These are phyloP conservation scores for Eulemur rubriventer DNA, from an alignment of 2,797 vertebrate genomes.

Conservation along the genomic window DNA sequence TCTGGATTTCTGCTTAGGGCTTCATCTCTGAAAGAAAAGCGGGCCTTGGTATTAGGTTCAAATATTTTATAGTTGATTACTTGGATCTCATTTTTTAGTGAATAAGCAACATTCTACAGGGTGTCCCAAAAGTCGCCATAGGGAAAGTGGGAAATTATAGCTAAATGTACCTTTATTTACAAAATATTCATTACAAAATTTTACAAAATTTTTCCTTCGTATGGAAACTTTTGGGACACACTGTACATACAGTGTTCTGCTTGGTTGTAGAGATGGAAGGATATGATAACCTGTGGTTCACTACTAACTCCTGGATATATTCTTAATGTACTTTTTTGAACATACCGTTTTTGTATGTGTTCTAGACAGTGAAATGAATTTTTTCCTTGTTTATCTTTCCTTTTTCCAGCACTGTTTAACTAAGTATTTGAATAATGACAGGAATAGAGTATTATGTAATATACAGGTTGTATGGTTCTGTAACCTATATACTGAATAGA, in stretches of 20 bases:
- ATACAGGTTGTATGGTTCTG: conserved; percentile 31
- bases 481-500: conserved; percentile 84
- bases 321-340: not conserved
- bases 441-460: not conserved
- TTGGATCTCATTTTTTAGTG: conserved; percentile 50
- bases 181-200: too few relatives aligned
- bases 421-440: conserved; percentile 58
- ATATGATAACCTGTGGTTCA: not conserved
- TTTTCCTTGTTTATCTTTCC: not conserved
- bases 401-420: conserved; percentile 31
- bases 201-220: too few relatives aligned
- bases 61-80: conserved; percentile 64
- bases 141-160: too few relatives aligned
- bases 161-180: too few relatives aligned
- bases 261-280: conserved; percentile 25
- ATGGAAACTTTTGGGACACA: too few relatives aligned
- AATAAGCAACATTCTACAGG: not conserved
- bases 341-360: not conserved
- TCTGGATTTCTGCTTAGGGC: not conserved
- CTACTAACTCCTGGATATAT: not conserved
- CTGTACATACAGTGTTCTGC: not conserved
- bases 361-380: not conserved
- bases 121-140: too few relatives aligned
- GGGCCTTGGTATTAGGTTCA: conserved; percentile 53
- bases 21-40: conserved; percentile 46